Conservation (phyloP, 2,888 invertebrate genomes). For the Celastrina argiolus region DNA sequence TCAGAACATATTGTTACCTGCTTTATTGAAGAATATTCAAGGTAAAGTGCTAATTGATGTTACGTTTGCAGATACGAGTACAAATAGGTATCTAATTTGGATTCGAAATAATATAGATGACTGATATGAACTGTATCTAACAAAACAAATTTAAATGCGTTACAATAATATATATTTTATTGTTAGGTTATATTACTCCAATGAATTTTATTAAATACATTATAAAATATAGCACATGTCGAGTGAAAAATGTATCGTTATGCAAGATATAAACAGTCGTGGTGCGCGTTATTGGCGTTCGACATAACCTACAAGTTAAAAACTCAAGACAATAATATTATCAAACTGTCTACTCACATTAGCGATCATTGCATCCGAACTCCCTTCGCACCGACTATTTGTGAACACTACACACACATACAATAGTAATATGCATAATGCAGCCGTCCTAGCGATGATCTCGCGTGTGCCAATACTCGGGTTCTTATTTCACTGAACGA, state of each 20-base stretch:
- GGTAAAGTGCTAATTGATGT: neutral
- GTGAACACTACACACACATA: constrained; percentile 69
- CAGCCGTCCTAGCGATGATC: constrained; percentile 56
- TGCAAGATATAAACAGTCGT: constrained; percentile 18
- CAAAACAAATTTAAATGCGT: too few relatives aligned
- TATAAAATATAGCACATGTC: neutral
- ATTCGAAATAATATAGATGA: too few relatives aligned
- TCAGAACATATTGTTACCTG: neutral
- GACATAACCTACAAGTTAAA: constrained; percentile 72
- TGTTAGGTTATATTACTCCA: neutral
- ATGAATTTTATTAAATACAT: neutral
- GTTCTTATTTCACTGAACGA: constrained; percentile 53
- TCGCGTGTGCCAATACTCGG: constrained; percentile 53
- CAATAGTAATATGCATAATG: constrained; percentile 61
- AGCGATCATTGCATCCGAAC: constrained; percentile 62
- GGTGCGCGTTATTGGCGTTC: constrained; percentile 23
- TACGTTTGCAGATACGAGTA: neutral
- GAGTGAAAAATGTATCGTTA: neutral
- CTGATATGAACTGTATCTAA: too few relatives aligned
- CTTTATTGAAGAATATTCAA: constrained; percentile 5
- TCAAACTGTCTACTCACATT: constrained; percentile 56
- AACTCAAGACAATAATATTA: constrained; percentile 31
- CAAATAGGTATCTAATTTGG: too few relatives aligned
- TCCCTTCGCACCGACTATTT: constrained; percentile 69
- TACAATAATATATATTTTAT: neutral